phyloP scores from a whole-genome alignment of 2,797 vertebrate genomes.

The Alauda arvensis region DNA sequence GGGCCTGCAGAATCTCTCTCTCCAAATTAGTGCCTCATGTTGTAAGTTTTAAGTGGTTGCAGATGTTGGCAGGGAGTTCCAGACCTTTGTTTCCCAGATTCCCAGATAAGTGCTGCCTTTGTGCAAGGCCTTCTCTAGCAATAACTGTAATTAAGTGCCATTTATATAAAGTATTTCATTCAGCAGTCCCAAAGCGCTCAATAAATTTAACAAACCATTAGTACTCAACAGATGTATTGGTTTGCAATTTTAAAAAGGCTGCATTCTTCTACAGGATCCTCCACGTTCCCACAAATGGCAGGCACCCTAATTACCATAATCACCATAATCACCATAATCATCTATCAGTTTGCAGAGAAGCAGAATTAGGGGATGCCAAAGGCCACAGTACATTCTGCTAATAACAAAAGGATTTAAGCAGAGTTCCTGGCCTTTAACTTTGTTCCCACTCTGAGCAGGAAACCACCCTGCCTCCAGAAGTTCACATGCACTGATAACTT shows the following conservation, averaged over 20 bases:
- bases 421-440: neutral
- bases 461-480: slow-evolving; percentile 2
- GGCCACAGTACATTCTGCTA: neutral
- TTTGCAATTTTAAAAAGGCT: neutral
- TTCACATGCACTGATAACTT: neutral
- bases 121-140: slow-evolving; percentile 5
- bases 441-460: neutral
- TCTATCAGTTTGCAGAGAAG: neutral
- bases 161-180: slow-evolving; percentile 28
- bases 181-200: neutral
- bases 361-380: neutral
- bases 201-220: slow-evolving; percentile 35
- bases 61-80: neutral
- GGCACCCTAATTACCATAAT: neutral
- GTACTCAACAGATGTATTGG: neutral
- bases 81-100: slow-evolving; percentile 19
- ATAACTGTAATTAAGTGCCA: slow-evolving; percentile 34
- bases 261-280: neutral
- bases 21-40: neutral
- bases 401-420: neutral
- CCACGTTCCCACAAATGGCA: neutral
- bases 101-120: slow-evolving; percentile 41
- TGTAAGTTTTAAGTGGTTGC: slow-evolving; percentile 20
- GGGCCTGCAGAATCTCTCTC: neutral
- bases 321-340: neutral